Evolutionary conservation across 2,113 vertebrate genomes (phyloP), one percentile per base, ranked within the genome.

Genomic region (Oostethus manadensis): DNA sequence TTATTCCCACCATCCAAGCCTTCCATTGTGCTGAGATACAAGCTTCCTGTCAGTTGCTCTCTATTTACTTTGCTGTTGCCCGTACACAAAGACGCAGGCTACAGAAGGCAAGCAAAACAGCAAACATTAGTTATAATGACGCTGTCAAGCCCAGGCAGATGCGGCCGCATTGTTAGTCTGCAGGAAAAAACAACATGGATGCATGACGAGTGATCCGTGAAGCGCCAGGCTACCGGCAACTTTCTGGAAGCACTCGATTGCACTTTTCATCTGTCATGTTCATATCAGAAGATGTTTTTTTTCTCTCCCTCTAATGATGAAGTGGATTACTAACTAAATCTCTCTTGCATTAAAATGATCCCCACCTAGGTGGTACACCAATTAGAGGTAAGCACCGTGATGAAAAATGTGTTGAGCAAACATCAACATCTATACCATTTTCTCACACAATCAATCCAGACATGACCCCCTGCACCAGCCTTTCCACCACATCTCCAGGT

Each of bases 331-430:
- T 87, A 84, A 87, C 82, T 71, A 73, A 55, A 81, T 86, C 74
- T 87, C 88, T 97, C 92, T 95, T 94, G 92, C 93, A 93, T 94
- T 89, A 87, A 94, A 91, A 94, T 95, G 92, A 94, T 93, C 93
- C 94, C 92, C 90, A 80, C 77, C 92, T 94, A 98, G 95, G 95
- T 93, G 95, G 95, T 94, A 96, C 95, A 88, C 94, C 94, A 91
- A 95, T 98, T 92, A 94, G 94, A 98, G 95, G 95, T 98, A 98
- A 98, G 95, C 92, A 94, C 91, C 92, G 92, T 89, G 81, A 91
- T 64, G 53, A 40, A 84, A 89, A 89, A 85, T 91, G 88, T 82
- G 65, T 60, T 72, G 85, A 61, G 38, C 13, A 77, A 76, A 75
- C 61, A 84, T 86, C 92, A 89, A 88, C 85, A 29, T 68, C 61